These are phyloP conservation scores for Callimico goeldii DNA, from an alignment of 2,797 vertebrate genomes.

Conservation along the genomic window DNA sequence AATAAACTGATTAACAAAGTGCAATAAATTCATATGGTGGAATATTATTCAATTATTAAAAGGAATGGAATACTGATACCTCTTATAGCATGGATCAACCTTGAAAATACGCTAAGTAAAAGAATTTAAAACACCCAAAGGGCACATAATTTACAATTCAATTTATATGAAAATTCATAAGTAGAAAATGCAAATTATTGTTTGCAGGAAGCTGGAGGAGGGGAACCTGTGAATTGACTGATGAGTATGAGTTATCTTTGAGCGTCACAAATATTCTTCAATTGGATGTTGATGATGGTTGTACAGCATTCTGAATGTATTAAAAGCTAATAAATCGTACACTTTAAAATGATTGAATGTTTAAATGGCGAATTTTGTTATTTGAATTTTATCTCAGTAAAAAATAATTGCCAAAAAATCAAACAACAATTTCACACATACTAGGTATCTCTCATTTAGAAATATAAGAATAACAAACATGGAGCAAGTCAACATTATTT, in stretches of 20 bases:
- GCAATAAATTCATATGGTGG: background rate
- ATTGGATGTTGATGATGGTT: background rate
- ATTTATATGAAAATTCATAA: background rate
- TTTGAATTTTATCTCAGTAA: background rate
- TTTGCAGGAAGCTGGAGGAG: background rate
- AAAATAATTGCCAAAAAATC: background rate
- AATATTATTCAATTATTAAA: background rate
- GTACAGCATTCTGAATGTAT: background rate
- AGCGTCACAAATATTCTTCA: slow-evolving; percentile 8
- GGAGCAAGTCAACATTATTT: background rate
- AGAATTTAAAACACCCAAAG: background rate
- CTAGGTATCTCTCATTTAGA: background rate
- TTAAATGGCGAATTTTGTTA: background rate
- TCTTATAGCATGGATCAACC: background rate
- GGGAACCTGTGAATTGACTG: background rate
- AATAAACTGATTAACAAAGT: background rate
- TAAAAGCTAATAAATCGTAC: background rate
- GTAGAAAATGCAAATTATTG: background rate
- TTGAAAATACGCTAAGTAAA: background rate
- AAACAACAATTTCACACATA: background rate
- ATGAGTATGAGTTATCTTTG: background rate
- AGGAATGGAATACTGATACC: background rate
- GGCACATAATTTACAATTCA: background rate
- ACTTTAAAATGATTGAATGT: background rate
- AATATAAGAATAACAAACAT: background rate